Conservation (phyloP, 2,113 vertebrate genomes). For the Raja brachyura region DNA sequence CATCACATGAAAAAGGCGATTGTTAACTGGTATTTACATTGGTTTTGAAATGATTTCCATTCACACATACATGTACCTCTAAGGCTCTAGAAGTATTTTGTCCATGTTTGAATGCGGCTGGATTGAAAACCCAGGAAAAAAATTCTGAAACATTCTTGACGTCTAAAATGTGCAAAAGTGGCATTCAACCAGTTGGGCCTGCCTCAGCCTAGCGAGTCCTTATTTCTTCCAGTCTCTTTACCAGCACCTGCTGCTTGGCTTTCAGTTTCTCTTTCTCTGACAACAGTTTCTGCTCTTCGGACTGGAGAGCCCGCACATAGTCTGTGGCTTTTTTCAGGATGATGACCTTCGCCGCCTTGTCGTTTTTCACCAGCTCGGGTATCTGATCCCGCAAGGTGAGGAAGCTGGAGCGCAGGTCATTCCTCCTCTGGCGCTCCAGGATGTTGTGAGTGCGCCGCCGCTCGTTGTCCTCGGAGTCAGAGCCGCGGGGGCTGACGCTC, state of each 20-base stretch:
- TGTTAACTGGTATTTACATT: constrained; percentile 95
- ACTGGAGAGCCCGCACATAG: constrained; percentile 81
- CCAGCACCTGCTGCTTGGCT: constrained; percentile 74
- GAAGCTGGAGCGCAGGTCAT: constrained; percentile 95
- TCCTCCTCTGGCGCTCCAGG: constrained; percentile 89
- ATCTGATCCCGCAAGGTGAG: constrained; percentile 90
- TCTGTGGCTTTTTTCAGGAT: constrained; percentile 97
- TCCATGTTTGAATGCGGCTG: constrained; percentile 64
- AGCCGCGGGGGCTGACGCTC: constrained; percentile 77
- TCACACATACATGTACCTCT: constrained; percentile 15
- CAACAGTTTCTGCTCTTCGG: constrained; percentile 74
- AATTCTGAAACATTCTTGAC: constrained; percentile 90
- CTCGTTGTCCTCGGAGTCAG: constrained; percentile 94
- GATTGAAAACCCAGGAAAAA: constrained; percentile 69
- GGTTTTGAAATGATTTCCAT: constrained; percentile 53
- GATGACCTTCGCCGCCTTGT: constrained; percentile 96
- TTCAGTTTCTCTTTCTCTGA: constrained; percentile 84
- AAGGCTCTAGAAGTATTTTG: constrained; percentile 34
- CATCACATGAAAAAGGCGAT: constrained; percentile 81
- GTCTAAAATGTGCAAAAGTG: constrained; percentile 77
- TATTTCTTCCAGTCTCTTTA: constrained; percentile 78
- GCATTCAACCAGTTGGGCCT: constrained; percentile 61
- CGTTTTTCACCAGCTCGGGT: constrained; percentile 88
- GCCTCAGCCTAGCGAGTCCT: constrained; percentile 79
- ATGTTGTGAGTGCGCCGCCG: constrained; percentile 96